Base-by-base conservation (phyloP, 2,113 vertebrate species). In the Phylloscopus trochilus region DNA sequence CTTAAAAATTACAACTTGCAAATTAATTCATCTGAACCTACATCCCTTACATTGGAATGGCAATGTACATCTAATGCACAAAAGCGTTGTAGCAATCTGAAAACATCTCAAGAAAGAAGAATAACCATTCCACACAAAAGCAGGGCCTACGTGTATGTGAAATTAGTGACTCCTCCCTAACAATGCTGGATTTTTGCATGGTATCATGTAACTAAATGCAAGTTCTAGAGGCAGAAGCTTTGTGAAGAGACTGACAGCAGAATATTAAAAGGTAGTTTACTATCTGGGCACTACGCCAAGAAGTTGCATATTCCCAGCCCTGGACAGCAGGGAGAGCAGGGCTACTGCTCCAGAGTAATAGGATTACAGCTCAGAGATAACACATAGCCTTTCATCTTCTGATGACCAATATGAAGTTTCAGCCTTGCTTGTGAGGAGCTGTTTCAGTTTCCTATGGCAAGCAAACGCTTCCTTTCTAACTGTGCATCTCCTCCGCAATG, bases 301-400 rank as follows among this genome's bases (percentile, higher is more conserved):
- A 58, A 62, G 35, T 19, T 86, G 91, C 52, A 63, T 87, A 74
- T 94, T 90, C 76, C 76, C 89, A 72, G 73, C 60, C 52, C 67
- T 10, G 30, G 83, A 86, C 76, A 94, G 89, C 76, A 92, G 60
- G 83, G 92, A 96, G 72, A 90, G 86, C 83, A 94, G 91, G 91
- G 88, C 87, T 76, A 24, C 41, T 0, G 14, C 39, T 91, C 41
- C 94, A 49, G 27, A 63, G 87, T 93, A 96, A 93, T 81, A 95
- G 82, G 95, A 96, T 95, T 92, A 95, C 76, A 77, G 93, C 82
- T 90, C 87, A 44, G 70, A 94, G 94, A 96, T 58, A 95, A 89
- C 79, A 70, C 56, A 23, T 13, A 46, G 62, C 64, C 87, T 91
- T 96, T 95, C 87, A 78, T 96, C 91, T 95, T 88, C 66, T 80